Evolutionary conservation across 2,113 vertebrate genomes (phyloP).

Genomic region (Tyto alba): DNA sequence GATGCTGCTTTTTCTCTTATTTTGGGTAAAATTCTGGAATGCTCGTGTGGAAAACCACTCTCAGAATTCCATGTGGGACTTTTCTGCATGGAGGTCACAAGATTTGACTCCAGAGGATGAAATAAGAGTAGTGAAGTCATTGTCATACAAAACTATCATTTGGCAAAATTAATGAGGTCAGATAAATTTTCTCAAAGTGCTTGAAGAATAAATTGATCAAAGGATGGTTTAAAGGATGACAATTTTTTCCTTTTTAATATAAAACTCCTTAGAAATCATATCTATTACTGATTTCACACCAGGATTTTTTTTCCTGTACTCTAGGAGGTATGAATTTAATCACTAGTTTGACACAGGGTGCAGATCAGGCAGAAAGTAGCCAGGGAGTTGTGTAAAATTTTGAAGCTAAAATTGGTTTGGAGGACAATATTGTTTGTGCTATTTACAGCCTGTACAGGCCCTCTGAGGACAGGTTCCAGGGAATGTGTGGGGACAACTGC

Average conservation of each 20-base stretch:
- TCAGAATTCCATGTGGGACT: background rate
- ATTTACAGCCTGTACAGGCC: background rate
- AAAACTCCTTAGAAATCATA: background rate
- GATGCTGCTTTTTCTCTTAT: background rate
- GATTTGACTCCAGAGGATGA: background rate
- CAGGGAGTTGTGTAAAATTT: background rate
- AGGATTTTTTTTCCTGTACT: background rate
- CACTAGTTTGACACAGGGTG: background rate
- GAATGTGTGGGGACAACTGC: background rate
- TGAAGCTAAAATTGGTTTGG: background rate
- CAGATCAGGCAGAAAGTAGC: background rate
- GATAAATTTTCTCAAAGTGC: background rate
- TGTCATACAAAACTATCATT: background rate
- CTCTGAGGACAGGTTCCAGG: background rate
- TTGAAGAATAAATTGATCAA: conserved; percentile 9
- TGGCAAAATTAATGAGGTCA: conserved; percentile 28
- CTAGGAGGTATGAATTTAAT: background rate
- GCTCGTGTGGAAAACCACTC: background rate
- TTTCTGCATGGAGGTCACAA: background rate
- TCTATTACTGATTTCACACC: background rate
- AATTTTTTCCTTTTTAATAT: background rate
- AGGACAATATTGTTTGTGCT: background rate
- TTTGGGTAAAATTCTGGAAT: background rate
- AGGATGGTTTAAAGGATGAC: conserved; percentile 1
- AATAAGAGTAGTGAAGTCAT: background rate